These are phyloP conservation scores for Embidobia sp. DNA, from an alignment of 2,888 invertebrate genomes.

Conservation along the genomic window DNA sequence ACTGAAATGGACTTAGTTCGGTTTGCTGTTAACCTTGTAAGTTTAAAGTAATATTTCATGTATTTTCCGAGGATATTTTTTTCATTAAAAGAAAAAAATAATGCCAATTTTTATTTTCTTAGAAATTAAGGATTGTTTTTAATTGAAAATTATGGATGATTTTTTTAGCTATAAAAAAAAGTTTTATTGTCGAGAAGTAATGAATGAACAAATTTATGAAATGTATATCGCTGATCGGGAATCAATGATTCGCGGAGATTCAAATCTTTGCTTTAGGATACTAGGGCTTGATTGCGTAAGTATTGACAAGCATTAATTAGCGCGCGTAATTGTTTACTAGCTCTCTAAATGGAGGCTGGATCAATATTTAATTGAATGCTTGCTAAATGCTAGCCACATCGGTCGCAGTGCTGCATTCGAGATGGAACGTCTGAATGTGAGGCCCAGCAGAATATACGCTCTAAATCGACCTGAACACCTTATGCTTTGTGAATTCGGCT, in stretches of 20 bases:
- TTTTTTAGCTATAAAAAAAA: slow-evolving; percentile 42
- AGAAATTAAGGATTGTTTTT: slow-evolving; percentile 36
- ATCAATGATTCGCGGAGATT: slow-evolving; percentile 63
- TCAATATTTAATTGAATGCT: slow-evolving; percentile 81
- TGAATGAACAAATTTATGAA: slow-evolving; percentile 56
- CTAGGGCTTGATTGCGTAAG: slow-evolving; percentile 77
- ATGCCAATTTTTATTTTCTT: too few relatives aligned
- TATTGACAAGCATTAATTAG: slow-evolving; percentile 79
- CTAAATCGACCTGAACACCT: slow-evolving; percentile 51
- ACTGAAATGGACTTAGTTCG: too few relatives aligned
- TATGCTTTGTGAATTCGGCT: slow-evolving; percentile 29
- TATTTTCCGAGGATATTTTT: too few relatives aligned
- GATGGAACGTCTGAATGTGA: slow-evolving; percentile 72
- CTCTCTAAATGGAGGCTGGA: slow-evolving; percentile 77
- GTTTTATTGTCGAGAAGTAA: too few relatives aligned
- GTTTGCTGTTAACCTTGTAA: too few relatives aligned
- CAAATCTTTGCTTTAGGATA: slow-evolving; percentile 71
- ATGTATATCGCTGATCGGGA: slow-evolving; percentile 44
- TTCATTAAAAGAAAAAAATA: too few relatives aligned
- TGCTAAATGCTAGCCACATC: slow-evolving; percentile 71
- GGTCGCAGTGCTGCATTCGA: slow-evolving; percentile 74
- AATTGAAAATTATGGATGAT: slow-evolving; percentile 34
- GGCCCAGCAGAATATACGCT: slow-evolving; percentile 61
- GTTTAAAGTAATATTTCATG: too few relatives aligned
- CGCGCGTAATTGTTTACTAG: slow-evolving; percentile 80